phyloP scores from a whole-genome alignment of 2,888 invertebrate species.

The Pseudococcus jackbeardsleyi region DNA sequence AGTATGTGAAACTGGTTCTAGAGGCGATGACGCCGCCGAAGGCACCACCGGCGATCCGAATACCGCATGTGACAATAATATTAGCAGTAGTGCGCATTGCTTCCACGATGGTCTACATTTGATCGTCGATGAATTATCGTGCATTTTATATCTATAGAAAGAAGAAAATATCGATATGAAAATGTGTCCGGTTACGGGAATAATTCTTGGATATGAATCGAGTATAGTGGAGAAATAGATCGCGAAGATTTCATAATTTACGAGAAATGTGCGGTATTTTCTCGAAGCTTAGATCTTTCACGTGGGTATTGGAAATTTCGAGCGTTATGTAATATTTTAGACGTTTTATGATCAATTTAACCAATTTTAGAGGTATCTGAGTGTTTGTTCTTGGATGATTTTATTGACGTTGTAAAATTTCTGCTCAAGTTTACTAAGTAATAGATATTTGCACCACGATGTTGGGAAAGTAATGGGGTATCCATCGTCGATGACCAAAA shows the following conservation, averaged over 20 bases:
- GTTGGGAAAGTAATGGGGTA: background rate
- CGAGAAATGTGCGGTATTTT: background rate
- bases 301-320: background rate
- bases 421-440: background rate
- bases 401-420: constrained; percentile 18
- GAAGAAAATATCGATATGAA: background rate
- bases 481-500: background rate
- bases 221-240: background rate
- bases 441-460: background rate
- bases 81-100: constrained; percentile 60
- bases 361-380: background rate
- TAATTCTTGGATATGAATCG: background rate
- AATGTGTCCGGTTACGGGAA: background rate
- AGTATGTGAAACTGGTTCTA: constrained; percentile 45
- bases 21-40: constrained; percentile 16
- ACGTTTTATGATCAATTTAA: background rate
- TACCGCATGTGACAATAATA: constrained; percentile 62
- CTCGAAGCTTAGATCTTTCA: background rate
- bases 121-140: constrained; percentile 35
- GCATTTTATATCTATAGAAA: constrained; percentile 54
- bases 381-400: background rate
- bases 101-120: constrained; percentile 62
- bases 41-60: constrained; percentile 62
- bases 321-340: background rate
- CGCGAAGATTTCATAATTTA: background rate